Percentiles rank a stretch among this genome's conserved stretches.
phyloP scores from a whole-genome alignment of 2,113 vertebrate genomes.

The Theristicus caerulescens region DNA sequence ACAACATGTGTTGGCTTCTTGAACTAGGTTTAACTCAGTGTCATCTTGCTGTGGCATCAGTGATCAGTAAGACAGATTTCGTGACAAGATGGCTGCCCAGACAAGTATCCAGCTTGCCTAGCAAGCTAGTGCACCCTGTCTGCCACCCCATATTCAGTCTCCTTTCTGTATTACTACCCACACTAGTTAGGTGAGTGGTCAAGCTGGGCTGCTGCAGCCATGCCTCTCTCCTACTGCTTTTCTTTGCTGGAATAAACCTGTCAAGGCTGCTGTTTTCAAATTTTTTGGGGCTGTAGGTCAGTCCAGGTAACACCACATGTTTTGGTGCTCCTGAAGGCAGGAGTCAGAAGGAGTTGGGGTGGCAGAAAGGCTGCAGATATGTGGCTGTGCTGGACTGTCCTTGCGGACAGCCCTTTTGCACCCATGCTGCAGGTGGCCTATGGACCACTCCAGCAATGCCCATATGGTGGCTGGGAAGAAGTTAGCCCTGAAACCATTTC shows the following conservation, averaged over 20 bases:
- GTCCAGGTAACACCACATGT: neutral
- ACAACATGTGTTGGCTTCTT: neutral
- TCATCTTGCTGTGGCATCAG: neutral
- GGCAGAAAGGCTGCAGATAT: neutral
- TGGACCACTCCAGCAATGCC: neutral
- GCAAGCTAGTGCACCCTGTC: neutral
- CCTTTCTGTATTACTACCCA: rapidly evolving
- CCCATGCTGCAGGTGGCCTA: neutral
- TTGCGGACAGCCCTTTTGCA: neutral
- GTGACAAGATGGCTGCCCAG: neutral
- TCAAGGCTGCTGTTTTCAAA: neutral
- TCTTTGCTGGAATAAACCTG: neutral
- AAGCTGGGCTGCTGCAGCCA: neutral
- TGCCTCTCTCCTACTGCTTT: neutral
- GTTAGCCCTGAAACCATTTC: neutral
- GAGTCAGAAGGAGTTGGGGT: neutral
- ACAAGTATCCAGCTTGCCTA: neutral
- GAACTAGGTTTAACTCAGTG: neutral
- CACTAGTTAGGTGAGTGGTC: neutral
- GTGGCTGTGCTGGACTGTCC: neutral
- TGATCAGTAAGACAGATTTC: neutral
- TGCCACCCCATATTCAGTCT: neutral
- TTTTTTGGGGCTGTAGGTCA: neutral
- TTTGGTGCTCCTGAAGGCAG: neutral
- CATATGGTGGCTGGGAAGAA: neutral